Base-by-base conservation (phyloP, 2,888 invertebrate species). In the Synanthedon myopaeformis region DNA sequence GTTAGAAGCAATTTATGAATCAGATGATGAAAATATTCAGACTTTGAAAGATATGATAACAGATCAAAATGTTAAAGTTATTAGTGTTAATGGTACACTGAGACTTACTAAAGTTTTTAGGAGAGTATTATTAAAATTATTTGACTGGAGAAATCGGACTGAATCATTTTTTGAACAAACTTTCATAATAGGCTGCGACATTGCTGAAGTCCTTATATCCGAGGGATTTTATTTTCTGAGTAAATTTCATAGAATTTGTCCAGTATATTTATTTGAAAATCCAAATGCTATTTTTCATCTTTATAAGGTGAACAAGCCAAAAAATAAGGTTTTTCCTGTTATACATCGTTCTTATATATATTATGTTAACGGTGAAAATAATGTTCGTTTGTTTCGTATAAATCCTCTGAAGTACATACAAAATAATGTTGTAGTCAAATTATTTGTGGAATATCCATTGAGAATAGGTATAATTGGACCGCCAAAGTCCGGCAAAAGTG, bases 191-290 rank as follows among this genome's bases (percentile, higher is more conserved):
- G 78, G 81, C 53, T 58, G 74, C 12, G 88, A 90, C 58, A 75
- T 87, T 13, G 91, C 92, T 4, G 90, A 92, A 62, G 75, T 77
- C 53, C 72, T 92, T 49, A 63, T 92, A 42, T 66, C 76, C 2
- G 77, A 77, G 57, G 92, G 92, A 4, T 90, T 90, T 69, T 91
- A 79, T 66, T 89, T 92, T 57, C 67, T 90, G 17, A 92, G 92
- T 67, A 88, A 89, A 60, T 92, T 92, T 70, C 88, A 90, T 19
- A 84, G 89, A 54, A 85, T 89, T 63, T 92, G 92, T 67, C 93
- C 93, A 0, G 92, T 93, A 0, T 89, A 90, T 63, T 76, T 90
- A 52, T 82, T 69, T 63, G 82, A 89, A 61, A 79, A 88, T 56
- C 74, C 82, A 45, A 69, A 81, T 53, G 76, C 87, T 1, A 68